phyloP scores from a whole-genome alignment of 2,113 vertebrate species.

The Tauraco erythrolophus region DNA sequence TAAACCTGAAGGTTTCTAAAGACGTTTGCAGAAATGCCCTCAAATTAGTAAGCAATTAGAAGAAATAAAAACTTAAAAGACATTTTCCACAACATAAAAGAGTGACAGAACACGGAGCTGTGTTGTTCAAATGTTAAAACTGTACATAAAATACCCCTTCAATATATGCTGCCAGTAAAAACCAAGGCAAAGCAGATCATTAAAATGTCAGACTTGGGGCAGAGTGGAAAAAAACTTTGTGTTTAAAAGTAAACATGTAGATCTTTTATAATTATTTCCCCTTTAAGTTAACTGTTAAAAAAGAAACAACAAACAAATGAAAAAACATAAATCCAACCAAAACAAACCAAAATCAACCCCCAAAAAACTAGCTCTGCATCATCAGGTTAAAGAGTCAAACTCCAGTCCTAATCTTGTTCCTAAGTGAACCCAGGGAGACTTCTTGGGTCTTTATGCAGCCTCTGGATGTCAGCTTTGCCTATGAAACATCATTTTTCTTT shows the following conservation, averaged over 20 bases:
- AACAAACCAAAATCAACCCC: background rate
- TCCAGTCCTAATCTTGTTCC: background rate
- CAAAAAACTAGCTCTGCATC: background rate
- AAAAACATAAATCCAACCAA: no score
- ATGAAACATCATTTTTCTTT: background rate
- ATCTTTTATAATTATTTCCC: slow-evolving; percentile 69
- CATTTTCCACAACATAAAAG: slow-evolving; percentile 49
- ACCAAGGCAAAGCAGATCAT: slow-evolving; percentile 75
- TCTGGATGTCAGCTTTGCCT: background rate
- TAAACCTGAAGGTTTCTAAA: slow-evolving; percentile 54
- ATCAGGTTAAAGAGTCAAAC: background rate
- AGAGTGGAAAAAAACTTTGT: slow-evolving; percentile 77
- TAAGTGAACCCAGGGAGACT: background rate
- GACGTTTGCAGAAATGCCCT: slow-evolving; percentile 30
- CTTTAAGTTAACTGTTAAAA: slow-evolving; percentile 48
- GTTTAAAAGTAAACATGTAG: slow-evolving; percentile 79
- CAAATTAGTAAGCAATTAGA: slow-evolving; percentile 63
- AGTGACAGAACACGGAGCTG: slow-evolving; percentile 54
- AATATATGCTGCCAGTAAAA: slow-evolving; percentile 69
- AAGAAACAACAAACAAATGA: background rate
- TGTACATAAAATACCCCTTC: slow-evolving; percentile 74
- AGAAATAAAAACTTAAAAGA: slow-evolving; percentile 56
- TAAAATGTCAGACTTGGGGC: slow-evolving; percentile 80
- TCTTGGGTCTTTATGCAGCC: background rate
- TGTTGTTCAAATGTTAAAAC: slow-evolving; percentile 69